Percentiles rank a stretch among this genome's conserved stretches.
These are phyloP conservation scores for Atta colombica DNA, from an alignment of 1,140 invertebrate species.

Conservation along the genomic window DNA sequence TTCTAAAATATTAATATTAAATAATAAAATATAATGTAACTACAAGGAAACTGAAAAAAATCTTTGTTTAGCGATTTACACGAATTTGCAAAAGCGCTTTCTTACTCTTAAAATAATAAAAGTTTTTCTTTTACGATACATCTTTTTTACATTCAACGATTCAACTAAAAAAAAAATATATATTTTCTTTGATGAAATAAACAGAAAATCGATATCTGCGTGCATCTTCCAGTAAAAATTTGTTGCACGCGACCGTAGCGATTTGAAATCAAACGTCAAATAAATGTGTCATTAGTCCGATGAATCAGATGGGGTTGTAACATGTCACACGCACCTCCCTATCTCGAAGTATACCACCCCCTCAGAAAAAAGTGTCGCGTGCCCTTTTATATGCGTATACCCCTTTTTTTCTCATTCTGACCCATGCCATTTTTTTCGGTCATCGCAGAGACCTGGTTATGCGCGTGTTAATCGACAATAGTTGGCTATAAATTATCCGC, in stretches of 20 bases:
- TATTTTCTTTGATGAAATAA: background rate
- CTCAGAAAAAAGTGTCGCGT: constrained; percentile 84
- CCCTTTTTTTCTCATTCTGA: constrained; percentile 69
- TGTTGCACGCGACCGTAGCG: constrained; percentile 43
- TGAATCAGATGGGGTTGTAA: constrained; percentile 83
- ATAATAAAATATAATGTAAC: background rate
- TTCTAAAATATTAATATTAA: background rate
- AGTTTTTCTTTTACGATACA: background rate
- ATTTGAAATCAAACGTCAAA: constrained; percentile 76
- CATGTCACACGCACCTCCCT: constrained; percentile 65
- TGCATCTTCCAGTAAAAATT: constrained; percentile 39
- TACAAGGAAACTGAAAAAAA: background rate
- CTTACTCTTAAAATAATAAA: background rate
- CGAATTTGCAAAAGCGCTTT: background rate
- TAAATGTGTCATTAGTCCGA: constrained; percentile 84
- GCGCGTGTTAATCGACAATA: constrained; percentile 86
- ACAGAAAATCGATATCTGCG: constrained; percentile 32
- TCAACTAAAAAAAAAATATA: background rate
- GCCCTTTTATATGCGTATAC: constrained; percentile 81
- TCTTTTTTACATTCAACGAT: background rate
- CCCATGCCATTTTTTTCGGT: constrained; percentile 60
- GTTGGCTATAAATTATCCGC: constrained; percentile 85
- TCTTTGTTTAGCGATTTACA: background rate
- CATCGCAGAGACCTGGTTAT: constrained; percentile 75
- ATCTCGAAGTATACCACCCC: constrained; percentile 69